phyloP scores from a whole-genome alignment of 2,888 invertebrate genomes.

The Cryptocephalus moraei region DNA sequence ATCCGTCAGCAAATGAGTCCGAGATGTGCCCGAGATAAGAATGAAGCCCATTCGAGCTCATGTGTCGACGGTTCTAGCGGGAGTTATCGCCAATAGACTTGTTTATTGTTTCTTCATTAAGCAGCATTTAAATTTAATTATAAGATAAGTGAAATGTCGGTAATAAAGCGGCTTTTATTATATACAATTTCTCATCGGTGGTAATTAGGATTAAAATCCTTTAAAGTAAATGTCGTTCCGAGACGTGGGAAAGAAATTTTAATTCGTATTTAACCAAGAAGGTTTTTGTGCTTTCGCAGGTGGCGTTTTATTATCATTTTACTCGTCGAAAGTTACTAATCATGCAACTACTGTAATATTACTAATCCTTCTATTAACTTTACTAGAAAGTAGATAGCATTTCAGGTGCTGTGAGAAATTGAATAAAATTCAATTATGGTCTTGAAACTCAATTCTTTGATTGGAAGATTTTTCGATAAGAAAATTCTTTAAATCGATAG shows the following conservation, averaged over 20 bases:
- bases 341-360: no score
- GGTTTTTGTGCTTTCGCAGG: no score
- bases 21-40: neutral
- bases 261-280: neutral
- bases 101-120: slow-evolving; percentile 2
- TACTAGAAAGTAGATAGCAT: no score
- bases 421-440: no score
- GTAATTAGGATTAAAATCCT: neutral
- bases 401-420: no score
- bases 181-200: neutral
- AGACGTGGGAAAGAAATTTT: slow-evolving; percentile 1
- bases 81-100: neutral
- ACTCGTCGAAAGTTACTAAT: no score
- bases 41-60: no score
- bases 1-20: neutral
- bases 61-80: neutral
- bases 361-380: no score
- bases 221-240: neutral
- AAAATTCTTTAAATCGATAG: no score
- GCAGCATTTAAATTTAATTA: slow-evolving; percentile 1
- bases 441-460: no score
- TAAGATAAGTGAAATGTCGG: neutral
- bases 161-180: neutral
- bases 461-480: no score
- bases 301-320: no score